These are phyloP conservation scores for Nomada goodeniana DNA, from an alignment of 2,888 invertebrate genomes.

Conservation along the genomic window DNA sequence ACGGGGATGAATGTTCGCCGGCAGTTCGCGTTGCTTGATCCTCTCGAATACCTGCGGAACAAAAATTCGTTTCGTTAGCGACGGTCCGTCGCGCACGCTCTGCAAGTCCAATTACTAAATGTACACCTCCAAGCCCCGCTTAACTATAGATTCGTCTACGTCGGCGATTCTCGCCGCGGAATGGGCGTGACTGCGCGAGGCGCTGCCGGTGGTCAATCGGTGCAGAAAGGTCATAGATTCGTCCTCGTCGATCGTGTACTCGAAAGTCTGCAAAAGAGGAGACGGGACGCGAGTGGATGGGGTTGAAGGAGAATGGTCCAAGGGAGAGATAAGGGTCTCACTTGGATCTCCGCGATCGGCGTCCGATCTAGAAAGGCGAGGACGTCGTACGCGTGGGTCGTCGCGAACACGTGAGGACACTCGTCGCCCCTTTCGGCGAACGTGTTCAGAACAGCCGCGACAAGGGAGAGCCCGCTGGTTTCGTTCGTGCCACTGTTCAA, in stretches of 20 bases:
- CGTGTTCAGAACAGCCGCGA: conserved; percentile 89
- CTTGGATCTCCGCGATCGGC: conserved; percentile 86
- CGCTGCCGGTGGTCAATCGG: conserved; percentile 87
- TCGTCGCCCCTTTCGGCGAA: conserved; percentile 86
- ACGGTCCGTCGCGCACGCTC: neutral
- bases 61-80: conserved; percentile 14
- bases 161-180: conserved; percentile 88
- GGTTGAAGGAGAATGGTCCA: conserved; percentile 58
- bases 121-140: conserved; percentile 85
- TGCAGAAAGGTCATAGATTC: conserved; percentile 88
- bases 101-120: neutral
- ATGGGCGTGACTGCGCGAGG: conserved; percentile 88
- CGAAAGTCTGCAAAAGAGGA: conserved; percentile 85
- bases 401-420: conserved; percentile 91
- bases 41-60: conserved; percentile 65
- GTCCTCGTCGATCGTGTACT: conserved; percentile 86
- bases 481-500: conserved; percentile 94
- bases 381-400: conserved; percentile 92
- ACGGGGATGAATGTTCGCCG: conserved; percentile 35
- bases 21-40: conserved; percentile 61
- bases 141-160: conserved; percentile 85
- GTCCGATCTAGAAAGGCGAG: conserved; percentile 86
- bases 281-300: neutral
- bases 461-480: conserved; percentile 90
- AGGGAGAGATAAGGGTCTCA: conserved; percentile 69